Base-by-base conservation (phyloP, 1,140 invertebrate species). In the Agrilus planipennis region DNA sequence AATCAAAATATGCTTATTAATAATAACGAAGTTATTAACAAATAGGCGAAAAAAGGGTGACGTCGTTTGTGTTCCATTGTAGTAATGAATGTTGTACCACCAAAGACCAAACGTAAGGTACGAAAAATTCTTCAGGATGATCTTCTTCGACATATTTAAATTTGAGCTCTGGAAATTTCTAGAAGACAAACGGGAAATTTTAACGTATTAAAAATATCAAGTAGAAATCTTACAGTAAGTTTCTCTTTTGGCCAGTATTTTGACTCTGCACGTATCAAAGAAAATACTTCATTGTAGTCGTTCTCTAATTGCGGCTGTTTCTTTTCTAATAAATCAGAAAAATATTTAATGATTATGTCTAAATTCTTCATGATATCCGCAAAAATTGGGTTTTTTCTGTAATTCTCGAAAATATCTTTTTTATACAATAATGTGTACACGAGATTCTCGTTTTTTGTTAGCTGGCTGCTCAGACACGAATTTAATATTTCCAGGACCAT, bases 111-210 rank as follows among this genome's bases (percentile, higher is more conserved):
- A 98, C 84, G 61, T 99, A 99, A 6, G 95, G 95, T 54, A 97
- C 91, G 67, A 99, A 99, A 69, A 99, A 99, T 57, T 98, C 93
- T 62, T 98, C 93, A 0, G 94, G 95, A 43, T 89, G 82, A 44
- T 97, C 93, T 67, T 99, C 95, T 69, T 99, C 95, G 0, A 99
- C 93, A 60, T 99, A 99, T 50, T 93, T 89, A 67, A 98, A 99
- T 63, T 96, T 98, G 29, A 99, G 65, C 53, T 98, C 94, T 1
- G 95, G 93, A 63, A 98, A 97, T 83, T 94, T 96, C 87, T 94
- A 63, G 10, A 77, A 71, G 58, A 52, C 54, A 54, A 53, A 46
- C 28, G 22, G 22, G n/a, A 25, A 7, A 25, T 25, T 25, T 25
- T 25, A 7, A 6, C 5, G 11, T 25, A 6, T 25, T 11, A 6